Evolutionary conservation across 2,888 invertebrate genomes (phyloP), one percentile per base, ranked within the genome.

Genomic region (Pherbina coryleti): DNA sequence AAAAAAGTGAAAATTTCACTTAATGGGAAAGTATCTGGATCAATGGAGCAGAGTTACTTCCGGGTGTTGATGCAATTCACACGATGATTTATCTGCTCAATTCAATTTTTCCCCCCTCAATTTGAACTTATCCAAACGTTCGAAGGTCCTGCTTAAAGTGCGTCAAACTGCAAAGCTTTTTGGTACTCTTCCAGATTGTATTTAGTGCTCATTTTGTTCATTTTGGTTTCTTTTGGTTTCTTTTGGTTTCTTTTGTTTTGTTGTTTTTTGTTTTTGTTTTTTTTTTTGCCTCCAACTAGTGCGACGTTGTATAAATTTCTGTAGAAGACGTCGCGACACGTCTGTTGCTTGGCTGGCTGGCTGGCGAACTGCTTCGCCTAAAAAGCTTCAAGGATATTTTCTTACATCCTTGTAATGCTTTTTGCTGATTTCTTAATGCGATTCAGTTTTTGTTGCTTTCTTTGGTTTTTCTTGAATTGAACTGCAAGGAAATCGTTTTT

Each of bases 381-480:
- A n/a, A 22, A 51, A 74, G 49, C 53, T 53, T 31, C 75, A 53
- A 75, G 67, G 67, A 75, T 55, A 60, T 44, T 72, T 22, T 19
- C 51, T 28, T 51, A n/a, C 55, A n/a, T 72, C 44, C 72, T 74
- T 64, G 75, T 44, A 75, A 75, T 75, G 75, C 66, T 75, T 75
- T 75, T 75, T 75, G 66, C 75, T 75, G 75, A 76, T 76, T 76
- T 76, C 76, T 70, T 76, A 76, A 76, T 76, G 76, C 70, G 67
- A 70, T 66, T 70, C 69, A 34, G 60, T 70, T 60, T 62, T 70
- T 70, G 49, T 34, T 57, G 34, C 14, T 17, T 70, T 17, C 14
- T 53, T 55, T 44, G 31, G 31, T 70, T 28, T 14, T 70, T 69
- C 17, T 19, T 57, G 71, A n/a, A 53, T 66, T 67, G 3, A n/a